These are phyloP conservation scores for Hylyphantes graminicola DNA, from an alignment of 1,140 invertebrate species.

Conservation along the genomic window DNA sequence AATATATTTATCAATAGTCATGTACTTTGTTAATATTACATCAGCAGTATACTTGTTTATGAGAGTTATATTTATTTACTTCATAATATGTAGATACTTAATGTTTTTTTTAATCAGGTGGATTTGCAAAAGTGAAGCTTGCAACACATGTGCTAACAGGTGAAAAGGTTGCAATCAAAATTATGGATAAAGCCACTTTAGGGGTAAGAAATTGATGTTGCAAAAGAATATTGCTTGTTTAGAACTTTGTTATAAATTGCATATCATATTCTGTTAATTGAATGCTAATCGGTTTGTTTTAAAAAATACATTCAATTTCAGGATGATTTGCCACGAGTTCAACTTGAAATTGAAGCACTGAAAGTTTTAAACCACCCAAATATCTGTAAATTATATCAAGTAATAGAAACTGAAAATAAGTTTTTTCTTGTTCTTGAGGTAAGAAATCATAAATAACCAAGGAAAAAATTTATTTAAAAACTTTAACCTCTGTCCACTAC, in stretches of 20 bases:
- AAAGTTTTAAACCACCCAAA: slow-evolving; percentile 83
- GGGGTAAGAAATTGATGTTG: slow-evolving; percentile 72
- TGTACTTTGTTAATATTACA: no score
- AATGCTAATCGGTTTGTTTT: no score
- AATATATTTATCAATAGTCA: no score
- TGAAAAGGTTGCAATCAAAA: slow-evolving; percentile 88
- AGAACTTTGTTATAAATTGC: no score
- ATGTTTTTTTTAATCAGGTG: slow-evolving; percentile 69
- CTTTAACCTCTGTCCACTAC: no score
- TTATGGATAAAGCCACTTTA: slow-evolving; percentile 81
- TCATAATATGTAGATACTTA: slow-evolving; percentile 5
- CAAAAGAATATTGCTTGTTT: no score
- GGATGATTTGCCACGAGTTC: slow-evolving; percentile 83
- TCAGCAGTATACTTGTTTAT: no score
- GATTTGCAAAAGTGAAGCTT: slow-evolving; percentile 85
- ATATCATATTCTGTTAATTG: no score
- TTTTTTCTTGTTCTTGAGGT: slow-evolving; percentile 81
- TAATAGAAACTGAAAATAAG: slow-evolving; percentile 79
- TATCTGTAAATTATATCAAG: slow-evolving; percentile 86
- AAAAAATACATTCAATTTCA: slow-evolving; percentile 66
- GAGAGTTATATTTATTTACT: neutral
- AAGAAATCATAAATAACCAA: slow-evolving; percentile 45
- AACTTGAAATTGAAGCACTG: slow-evolving; percentile 83
- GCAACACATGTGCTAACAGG: slow-evolving; percentile 81
- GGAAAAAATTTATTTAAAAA: no score